Percentiles rank a stretch among this genome's conserved stretches.
Conservation (phyloP, 2,113 vertebrate species). For the Jaculus jaculus region DNA sequence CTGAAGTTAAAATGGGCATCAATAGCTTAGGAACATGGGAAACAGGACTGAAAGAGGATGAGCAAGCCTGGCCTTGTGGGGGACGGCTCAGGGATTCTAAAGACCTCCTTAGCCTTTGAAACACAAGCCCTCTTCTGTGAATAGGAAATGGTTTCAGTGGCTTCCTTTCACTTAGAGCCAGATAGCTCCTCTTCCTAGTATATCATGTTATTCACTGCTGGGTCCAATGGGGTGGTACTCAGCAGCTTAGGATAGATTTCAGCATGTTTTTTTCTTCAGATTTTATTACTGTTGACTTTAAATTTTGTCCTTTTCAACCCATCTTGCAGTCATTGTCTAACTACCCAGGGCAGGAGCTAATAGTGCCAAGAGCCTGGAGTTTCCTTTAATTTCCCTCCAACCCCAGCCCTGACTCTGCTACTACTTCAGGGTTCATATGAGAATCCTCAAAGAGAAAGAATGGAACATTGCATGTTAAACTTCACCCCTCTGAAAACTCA, state of each 20-base stretch:
- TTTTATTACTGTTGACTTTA: conserved; percentile 60
- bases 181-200: too few relatives aligned
- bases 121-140: too few relatives aligned
- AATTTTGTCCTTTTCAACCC: not conserved
- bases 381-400: not conserved
- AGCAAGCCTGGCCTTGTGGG: too few relatives aligned
- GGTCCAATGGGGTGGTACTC: conserved; percentile 60
- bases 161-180: too few relatives aligned
- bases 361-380: not conserved
- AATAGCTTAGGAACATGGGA: too few relatives aligned
- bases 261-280: conserved; percentile 72
- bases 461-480: not conserved
- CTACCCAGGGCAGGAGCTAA: not conserved
- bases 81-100: too few relatives aligned
- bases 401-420: not conserved
- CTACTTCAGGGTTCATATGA: not conserved
- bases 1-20: too few relatives aligned
- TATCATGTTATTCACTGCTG: too few relatives aligned
- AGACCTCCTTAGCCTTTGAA: too few relatives aligned
- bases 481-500: not conserved
- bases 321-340: not conserved
- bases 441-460: not conserved
- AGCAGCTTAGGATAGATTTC: too few relatives aligned
- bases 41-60: too few relatives aligned
- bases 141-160: too few relatives aligned